Percentiles rank a stretch among this genome's conserved stretches.
Conservation (phyloP, 2,113 vertebrate species). For the Hystrix cristata region DNA sequence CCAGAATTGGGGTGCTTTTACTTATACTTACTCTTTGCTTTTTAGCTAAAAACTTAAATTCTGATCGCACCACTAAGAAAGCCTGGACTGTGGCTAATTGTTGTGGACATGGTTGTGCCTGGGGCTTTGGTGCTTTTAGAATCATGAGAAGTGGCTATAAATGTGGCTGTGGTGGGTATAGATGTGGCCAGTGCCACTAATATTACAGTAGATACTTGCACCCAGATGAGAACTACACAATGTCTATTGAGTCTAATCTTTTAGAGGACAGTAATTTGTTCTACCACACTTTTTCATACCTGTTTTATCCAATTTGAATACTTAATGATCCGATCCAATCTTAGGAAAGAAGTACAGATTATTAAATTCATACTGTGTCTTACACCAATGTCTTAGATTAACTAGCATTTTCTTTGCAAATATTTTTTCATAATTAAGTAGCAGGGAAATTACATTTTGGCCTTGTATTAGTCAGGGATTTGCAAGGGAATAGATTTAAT, state of each 20-base stretch:
- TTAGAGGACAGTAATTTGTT: not conserved
- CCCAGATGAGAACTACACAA: not conserved
- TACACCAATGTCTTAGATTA: not conserved
- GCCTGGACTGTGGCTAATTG: not conserved
- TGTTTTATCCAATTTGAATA: not conserved
- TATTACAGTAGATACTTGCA: not conserved
- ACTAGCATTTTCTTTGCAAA: conserved; percentile 36
- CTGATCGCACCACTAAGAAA: not conserved
- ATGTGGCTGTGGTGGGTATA: not conserved
- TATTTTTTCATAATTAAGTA: not conserved
- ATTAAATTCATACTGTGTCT: not conserved
- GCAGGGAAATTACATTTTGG: not conserved
- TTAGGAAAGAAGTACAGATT: not conserved
- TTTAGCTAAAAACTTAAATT: not conserved
- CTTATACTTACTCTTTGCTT: not conserved
- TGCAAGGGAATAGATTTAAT: no score
- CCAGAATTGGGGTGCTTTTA: not conserved
- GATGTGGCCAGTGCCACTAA: not conserved
- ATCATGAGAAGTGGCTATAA: not conserved
- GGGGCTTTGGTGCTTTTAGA: not conserved
- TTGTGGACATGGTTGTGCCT: not conserved
- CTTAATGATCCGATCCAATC: not conserved
- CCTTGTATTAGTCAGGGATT: no score
- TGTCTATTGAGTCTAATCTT: not conserved
- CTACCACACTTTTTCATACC: not conserved